Conservation (phyloP, 2,113 vertebrate genomes). For the Ranitomeya imitator region DNA sequence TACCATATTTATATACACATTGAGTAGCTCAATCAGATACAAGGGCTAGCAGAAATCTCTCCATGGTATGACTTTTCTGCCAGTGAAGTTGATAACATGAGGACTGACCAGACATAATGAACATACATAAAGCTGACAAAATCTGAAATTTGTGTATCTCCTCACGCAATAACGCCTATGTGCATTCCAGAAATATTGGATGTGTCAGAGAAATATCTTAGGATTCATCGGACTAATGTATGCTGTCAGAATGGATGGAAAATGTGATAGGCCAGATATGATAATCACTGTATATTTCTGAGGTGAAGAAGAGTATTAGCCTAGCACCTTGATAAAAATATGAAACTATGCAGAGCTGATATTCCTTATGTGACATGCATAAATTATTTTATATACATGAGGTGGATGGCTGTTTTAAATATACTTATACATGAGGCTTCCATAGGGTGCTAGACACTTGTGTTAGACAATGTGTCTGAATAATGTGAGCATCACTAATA, state of each 20-base stretch:
- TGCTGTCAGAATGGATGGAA: slow-evolving; percentile 1
- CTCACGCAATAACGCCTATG: slow-evolving; percentile 20
- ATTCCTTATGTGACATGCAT: background rate
- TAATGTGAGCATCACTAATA: no score
- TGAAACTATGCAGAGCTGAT: background rate
- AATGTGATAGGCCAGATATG: background rate
- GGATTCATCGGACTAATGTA: slow-evolving; percentile 20
- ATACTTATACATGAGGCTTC: no score
- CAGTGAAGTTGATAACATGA: slow-evolving; percentile 23
- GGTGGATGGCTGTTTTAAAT: no score
- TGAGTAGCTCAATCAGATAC: background rate
- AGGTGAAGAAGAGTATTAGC: background rate
- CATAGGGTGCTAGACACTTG: no score
- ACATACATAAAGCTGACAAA: slow-evolving; percentile 35
- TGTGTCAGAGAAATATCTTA: slow-evolving; percentile 1
- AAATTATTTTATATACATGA: no score
- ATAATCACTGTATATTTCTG: background rate
- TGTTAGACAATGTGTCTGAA: no score
- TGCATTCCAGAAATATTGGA: slow-evolving; percentile 24
- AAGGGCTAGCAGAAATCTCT: slow-evolving; percentile 4
- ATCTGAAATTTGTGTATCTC: slow-evolving; percentile 24
- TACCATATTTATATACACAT: background rate
- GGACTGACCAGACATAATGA: slow-evolving; percentile 34
- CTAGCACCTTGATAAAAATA: background rate
- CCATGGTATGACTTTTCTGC: slow-evolving; percentile 12